Conservation (phyloP, 2,113 vertebrate species). For the Corydoras maculifer region DNA sequence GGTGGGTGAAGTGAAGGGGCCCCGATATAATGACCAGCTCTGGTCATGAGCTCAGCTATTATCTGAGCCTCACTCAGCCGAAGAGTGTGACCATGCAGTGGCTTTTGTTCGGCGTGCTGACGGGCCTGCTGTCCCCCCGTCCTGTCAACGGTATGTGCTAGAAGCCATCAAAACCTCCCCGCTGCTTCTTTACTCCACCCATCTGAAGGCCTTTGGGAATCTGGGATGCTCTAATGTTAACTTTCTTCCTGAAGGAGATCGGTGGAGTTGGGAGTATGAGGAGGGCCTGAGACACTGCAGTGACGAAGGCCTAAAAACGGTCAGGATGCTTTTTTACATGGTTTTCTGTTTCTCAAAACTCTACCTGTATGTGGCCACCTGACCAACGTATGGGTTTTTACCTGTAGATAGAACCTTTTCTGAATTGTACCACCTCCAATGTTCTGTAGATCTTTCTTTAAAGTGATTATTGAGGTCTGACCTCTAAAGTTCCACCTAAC, state of each 20-base stretch:
- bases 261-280: slow-evolving; percentile 66
- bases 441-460: no score
- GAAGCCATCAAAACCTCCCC: slow-evolving; percentile 45
- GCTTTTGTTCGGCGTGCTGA: slow-evolving; percentile 64
- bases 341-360: neutral
- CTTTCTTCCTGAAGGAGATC: slow-evolving; percentile 49
- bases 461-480: no score
- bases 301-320: slow-evolving; percentile 59
- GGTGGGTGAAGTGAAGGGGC: slow-evolving; percentile 36
- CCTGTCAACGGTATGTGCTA: slow-evolving; percentile 68
- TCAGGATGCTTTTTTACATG: slow-evolving; percentile 36
- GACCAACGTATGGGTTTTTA: no score
- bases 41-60: slow-evolving; percentile 45
- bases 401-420: no score
- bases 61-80: slow-evolving; percentile 41
- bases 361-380: neutral
- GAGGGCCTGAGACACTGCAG: slow-evolving; percentile 62
- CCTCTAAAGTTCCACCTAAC: no score
- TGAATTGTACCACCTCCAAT: no score
- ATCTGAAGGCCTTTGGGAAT: no score
- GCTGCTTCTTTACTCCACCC: neutral
- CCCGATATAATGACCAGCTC: slow-evolving; percentile 47
- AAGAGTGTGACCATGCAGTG: slow-evolving; percentile 56
- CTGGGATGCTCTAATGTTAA: slow-evolving; percentile 1
- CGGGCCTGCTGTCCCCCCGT: slow-evolving; percentile 53